A percentile compares a stretch with the other conserved stretches of the same genome.
Evolutionary conservation across 2,797 vertebrate genomes (phyloP).

Genomic region (Cephalopachus bancanus): DNA sequence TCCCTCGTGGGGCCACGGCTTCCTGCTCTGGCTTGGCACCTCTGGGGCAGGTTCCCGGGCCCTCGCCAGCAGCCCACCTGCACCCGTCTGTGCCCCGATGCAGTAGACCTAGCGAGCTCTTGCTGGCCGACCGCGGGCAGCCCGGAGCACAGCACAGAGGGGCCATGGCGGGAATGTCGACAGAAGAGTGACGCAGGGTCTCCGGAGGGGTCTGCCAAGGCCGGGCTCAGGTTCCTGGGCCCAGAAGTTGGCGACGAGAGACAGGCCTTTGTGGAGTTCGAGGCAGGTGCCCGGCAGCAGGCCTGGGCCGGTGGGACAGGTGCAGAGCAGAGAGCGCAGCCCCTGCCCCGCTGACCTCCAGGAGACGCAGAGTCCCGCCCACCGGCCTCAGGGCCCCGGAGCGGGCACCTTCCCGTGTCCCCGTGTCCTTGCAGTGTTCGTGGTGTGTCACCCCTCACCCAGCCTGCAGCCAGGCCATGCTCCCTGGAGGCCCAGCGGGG

Average conservation of each 20-base stretch:
- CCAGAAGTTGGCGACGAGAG: not conserved
- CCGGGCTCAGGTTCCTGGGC: not conserved
- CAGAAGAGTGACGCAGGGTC: not conserved
- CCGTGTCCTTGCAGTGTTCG: too few relatives aligned
- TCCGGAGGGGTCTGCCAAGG: not conserved
- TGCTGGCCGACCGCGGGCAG: not conserved
- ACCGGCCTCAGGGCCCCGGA: not conserved
- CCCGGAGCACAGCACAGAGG: too few relatives aligned
- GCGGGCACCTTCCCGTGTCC: too few relatives aligned
- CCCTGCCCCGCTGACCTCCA: too few relatives aligned
- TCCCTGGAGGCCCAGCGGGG: not conserved
- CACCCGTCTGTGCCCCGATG: accelerated
- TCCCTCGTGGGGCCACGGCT: not conserved
- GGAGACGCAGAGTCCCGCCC: not conserved
- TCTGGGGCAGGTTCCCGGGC: not conserved
- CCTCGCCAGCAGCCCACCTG: not conserved
- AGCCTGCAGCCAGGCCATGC: not conserved
- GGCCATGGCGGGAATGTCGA: not conserved
- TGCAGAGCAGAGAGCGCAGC: not conserved
- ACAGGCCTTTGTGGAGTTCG: not conserved
- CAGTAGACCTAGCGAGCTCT: not conserved
- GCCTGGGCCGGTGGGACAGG: too few relatives aligned
- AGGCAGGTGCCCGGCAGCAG: not conserved
- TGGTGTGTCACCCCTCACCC: too few relatives aligned
- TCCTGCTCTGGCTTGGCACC: too few relatives aligned